Evolutionary conservation across 2,888 invertebrate genomes (phyloP).

Genomic region (Lutraria lutraria): DNA sequence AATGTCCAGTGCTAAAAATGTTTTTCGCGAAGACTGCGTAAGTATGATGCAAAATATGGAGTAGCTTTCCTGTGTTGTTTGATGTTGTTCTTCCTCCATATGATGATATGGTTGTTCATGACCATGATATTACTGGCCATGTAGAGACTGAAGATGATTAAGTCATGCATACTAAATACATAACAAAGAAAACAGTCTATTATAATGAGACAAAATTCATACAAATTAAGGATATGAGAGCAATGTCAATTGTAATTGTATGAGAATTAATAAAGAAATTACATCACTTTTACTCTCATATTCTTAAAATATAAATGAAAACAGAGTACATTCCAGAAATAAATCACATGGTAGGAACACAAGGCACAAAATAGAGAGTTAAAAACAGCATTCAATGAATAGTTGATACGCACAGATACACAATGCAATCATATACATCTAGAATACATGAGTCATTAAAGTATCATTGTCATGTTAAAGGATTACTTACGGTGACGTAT

Average conservation of each 20-base stretch:
- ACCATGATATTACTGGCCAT: too few species aligned
- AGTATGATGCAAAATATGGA: too few species aligned
- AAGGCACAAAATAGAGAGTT: not conserved
- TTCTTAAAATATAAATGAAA: not conserved
- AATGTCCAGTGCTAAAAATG: too few species aligned
- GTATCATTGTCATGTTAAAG: slow-evolving; percentile 31
- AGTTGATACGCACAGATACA: slow-evolving; percentile 10
- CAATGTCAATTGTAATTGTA: not conserved
- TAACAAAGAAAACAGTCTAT: not conserved
- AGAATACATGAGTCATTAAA: slow-evolving; percentile 40
- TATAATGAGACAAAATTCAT: not conserved
- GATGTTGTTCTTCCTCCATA: too few species aligned
- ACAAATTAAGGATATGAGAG: not conserved
- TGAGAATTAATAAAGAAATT: not conserved
- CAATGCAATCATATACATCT: slow-evolving; percentile 32
- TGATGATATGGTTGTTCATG: too few species aligned
- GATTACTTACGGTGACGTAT: slow-evolving; percentile 50
- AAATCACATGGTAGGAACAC: not conserved
- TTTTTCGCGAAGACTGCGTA: too few species aligned
- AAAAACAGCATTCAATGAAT: slow-evolving; percentile 21
- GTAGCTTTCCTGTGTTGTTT: too few species aligned
- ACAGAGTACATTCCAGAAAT: not conserved
- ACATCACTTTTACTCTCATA: not conserved
- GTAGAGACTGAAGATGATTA: not conserved
- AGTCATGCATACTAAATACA: not conserved